Percentiles rank a stretch among this genome's conserved stretches.
These are phyloP conservation scores for Engystomops pustulosus DNA, from an alignment of 2,113 vertebrate genomes.

Conservation along the genomic window DNA sequence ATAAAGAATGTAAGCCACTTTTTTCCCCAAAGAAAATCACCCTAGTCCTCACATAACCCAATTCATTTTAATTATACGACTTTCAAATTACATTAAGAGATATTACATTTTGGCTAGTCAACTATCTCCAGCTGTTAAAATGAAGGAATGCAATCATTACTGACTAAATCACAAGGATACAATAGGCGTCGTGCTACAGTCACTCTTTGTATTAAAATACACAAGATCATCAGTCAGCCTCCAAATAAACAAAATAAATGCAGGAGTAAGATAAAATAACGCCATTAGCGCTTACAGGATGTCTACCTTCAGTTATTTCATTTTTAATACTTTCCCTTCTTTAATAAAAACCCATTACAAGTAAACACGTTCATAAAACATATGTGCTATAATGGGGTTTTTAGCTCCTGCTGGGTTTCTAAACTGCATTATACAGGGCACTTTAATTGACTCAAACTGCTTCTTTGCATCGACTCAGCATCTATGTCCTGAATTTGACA, in stretches of 20 bases:
- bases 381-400: not conserved
- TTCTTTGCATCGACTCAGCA: not conserved
- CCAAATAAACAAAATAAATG: constrained; percentile 14
- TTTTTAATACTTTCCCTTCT: not conserved
- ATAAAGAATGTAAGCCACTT: not conserved
- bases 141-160: constrained; percentile 39
- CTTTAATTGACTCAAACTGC: not conserved
- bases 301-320: not conserved
- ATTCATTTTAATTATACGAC: constrained; percentile 52
- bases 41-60: constrained; percentile 37
- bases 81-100: constrained; percentile 48
- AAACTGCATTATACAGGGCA: not conserved
- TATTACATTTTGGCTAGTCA: constrained; percentile 47
- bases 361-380: not conserved
- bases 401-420: constrained; percentile 1
- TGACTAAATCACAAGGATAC: constrained; percentile 27
- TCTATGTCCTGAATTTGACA: not conserved
- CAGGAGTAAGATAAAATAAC: not conserved
- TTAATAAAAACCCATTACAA: constrained; percentile 13
- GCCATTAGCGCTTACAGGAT: not conserved
- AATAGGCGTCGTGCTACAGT: constrained; percentile 8
- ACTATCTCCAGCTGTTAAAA: constrained; percentile 52
- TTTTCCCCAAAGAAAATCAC: not conserved
- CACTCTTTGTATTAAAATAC: not conserved
- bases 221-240: constrained; percentile 2